Percentiles rank a stretch among this genome's conserved stretches.
Conservation (phyloP, 1,140 invertebrate species). For the Melipona quadrifasciata region DNA sequence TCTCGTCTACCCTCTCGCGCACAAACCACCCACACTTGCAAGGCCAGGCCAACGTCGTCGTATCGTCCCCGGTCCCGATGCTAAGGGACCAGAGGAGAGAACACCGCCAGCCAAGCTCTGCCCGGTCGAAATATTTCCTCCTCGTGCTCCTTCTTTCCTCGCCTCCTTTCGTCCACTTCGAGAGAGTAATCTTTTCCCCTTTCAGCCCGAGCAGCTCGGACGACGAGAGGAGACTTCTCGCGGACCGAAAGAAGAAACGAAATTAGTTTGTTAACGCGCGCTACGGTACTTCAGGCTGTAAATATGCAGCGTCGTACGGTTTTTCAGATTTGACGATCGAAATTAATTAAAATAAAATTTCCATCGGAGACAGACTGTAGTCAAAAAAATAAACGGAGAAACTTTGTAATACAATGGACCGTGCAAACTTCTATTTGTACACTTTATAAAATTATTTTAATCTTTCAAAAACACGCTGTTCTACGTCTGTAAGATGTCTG, state of each 20-base stretch:
- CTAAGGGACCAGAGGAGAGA: neutral
- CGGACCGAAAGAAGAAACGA: conserved; percentile 2
- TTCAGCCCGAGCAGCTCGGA: neutral
- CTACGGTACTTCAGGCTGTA: neutral
- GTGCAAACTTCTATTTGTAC: too few species aligned
- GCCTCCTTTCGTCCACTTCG: conserved; percentile 1
- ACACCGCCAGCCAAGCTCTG: neutral
- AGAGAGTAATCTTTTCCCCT: neutral
- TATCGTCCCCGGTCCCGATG: neutral
- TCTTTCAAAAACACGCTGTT: too few species aligned
- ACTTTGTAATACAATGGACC: too few species aligned
- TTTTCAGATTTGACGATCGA: neutral
- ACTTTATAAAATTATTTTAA: too few species aligned
- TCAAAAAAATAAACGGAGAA: too few species aligned
- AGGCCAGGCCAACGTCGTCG: neutral
- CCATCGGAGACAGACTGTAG: too few species aligned
- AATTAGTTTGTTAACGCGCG: conserved; percentile 33
- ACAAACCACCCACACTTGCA: neutral
- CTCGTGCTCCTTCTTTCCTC: conserved; percentile 38
- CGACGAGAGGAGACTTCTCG: neutral
- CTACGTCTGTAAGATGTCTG: too few species aligned
- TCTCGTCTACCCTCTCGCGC: neutral
- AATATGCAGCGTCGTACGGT: conserved; percentile 1
- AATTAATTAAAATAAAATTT: too few species aligned
- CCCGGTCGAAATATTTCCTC: conserved; percentile 41